Evolutionary conservation across 2,113 vertebrate genomes (phyloP).

Genomic region (Pholis gunnellus): DNA sequence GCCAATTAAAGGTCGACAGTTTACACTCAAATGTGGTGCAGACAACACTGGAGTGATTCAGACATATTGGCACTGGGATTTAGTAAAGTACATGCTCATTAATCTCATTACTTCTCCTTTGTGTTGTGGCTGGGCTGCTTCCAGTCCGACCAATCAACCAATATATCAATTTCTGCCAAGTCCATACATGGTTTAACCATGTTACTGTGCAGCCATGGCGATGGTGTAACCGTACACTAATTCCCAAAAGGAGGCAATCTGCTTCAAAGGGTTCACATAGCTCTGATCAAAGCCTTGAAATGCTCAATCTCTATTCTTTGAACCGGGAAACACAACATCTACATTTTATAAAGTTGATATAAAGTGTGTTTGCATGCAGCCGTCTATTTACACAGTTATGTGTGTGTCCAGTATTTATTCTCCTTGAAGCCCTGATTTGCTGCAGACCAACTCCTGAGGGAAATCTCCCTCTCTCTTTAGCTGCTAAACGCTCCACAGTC

Average conservation of each 20-base stretch:
- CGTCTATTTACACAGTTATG: neutral
- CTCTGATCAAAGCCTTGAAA: neutral
- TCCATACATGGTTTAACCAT: neutral
- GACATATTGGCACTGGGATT: neutral
- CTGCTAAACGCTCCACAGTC: neutral
- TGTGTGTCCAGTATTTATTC: neutral
- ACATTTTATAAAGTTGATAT: too few species aligned
- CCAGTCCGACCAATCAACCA: neutral
- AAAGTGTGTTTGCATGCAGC: too few species aligned
- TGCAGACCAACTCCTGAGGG: neutral
- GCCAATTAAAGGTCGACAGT: slow-evolving; percentile 25
- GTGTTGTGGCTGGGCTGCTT: neutral
- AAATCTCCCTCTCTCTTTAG: neutral
- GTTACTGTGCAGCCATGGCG: neutral
- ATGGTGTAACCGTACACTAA: slow-evolving; percentile 2
- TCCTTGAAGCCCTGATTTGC: neutral
- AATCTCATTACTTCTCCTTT: neutral
- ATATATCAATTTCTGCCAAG: neutral
- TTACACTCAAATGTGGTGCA: slow-evolving; percentile 8
- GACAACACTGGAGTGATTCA: neutral
- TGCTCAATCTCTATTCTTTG: neutral
- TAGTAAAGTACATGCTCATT: neutral
- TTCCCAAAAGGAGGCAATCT: neutral
- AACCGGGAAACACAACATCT: neutral
- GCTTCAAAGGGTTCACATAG: neutral